Base-by-base conservation (phyloP, 2,888 invertebrate species). In the Leptogaster cylindrica region DNA sequence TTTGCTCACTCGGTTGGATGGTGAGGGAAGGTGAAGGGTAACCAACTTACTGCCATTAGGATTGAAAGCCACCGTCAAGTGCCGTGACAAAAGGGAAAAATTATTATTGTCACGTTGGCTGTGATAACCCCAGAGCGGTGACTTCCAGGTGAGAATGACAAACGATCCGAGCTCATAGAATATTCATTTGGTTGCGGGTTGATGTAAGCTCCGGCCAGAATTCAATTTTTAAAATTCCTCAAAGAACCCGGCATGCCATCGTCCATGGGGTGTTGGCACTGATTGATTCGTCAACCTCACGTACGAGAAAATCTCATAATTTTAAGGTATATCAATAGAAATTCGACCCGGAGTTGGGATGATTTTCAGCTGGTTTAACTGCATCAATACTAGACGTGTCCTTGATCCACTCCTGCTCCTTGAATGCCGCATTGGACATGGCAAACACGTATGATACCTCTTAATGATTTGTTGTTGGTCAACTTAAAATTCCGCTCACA, bases 71-170 rank as follows among this genome's bases (percentile, higher is more conserved):
- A 14, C 39, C 55, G 23, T 55, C 55, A 55, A 39, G 36, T 55
- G 33, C 36, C 23, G 18, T 55, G 25, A 39, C 55, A 55, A 55
- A 55, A 55, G 36, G 55, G 55, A 55, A 55, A 55, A 55, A 55
- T 55, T 55, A 55, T 55, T 55, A 55, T 55, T 55, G 55, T 55
- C 55, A 55, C 55, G 55, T 55, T 55, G 55, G 20, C 50, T n/a
- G 39, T 36, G 55, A 55, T 55, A 55, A 55, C 55, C 55, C 18
- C 55, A 36, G 39, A n/a, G n/a, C 39, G 55, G 36, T 55, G 39
- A 36, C 55, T 55, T 39, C 55, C 39, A 55, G 55, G 25, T 55
- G 20, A 10, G 36, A 23, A 36, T 55, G 55, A 55, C 23, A 55
- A 55, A 55, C 55, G 55, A 55, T 39, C 55, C 33, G 55, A 36